Base-by-base conservation (phyloP, 2,888 invertebrate genomes). In the Camponotus fellah region DNA sequence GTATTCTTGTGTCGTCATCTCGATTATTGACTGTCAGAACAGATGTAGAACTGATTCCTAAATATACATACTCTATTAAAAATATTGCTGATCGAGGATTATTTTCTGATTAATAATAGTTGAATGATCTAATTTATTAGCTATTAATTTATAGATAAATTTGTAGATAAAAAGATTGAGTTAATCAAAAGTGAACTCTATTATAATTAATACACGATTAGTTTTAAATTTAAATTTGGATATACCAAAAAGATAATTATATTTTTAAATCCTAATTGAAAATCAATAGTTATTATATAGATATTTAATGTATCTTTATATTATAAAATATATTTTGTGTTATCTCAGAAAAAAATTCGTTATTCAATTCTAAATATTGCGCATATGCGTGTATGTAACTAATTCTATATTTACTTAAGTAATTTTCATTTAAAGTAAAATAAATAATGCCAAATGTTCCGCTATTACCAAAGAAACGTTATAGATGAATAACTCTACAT, bases 11-110 rank as follows among this genome's bases (percentile, higher is more conserved):
- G 53, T n/a, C 68, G n/a, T 21, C 60, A 21, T 60, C 71, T 60
- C 37, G 34, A 60, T 79, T 79, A 79, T 79, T 12, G 71, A 79
- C 49, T 60, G 21, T 1, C 65, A 4, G 32, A 21, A 69, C 43
- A 46, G 17, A 8, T 43, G 3, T 10, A 62, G 3, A 21, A 14
- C 34, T 9, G 6, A 43, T 3, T 71, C 21, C 6, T 69, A 4
- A 71, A 46, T 46, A n/a, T 34, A 26, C 34, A 34, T 21, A 32
- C 12, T 53, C 53, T 46, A 17, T 17, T n/a, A 9, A 66, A 76
- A 40, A 68, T 3, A 76, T 21, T 14, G 12, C 12, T 10, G 12
- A 21, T 14, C 1, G 9, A 2, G 37, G 26, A 66, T 53, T 40
- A 56, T 56, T 49, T n/a, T 32, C 8, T 17, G 32, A 32, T 3